Evolutionary conservation across 1,140 invertebrate species (phyloP).

Genomic region (Zaprionus nigranus): DNA sequence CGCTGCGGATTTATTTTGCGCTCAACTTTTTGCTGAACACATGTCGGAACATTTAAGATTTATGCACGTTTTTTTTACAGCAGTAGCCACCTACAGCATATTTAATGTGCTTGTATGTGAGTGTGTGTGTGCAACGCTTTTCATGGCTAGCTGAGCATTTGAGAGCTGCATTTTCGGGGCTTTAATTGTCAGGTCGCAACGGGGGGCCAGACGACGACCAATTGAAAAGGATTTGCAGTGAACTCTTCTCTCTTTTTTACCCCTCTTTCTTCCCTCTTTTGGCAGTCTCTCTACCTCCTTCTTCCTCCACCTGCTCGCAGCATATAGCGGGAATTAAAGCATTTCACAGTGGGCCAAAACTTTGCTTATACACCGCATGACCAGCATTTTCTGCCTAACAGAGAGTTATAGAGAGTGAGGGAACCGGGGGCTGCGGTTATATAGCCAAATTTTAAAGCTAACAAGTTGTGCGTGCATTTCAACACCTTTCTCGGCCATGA

Average conservation of each 20-base stretch:
- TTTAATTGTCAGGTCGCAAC: conserved; percentile 64
- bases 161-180: conserved; percentile 30
- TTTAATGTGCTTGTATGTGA: conserved; percentile 40
- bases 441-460: background rate
- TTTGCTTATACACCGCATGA: background rate
- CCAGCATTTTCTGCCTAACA: background rate
- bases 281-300: background rate
- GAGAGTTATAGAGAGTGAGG: background rate
- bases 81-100: conserved; percentile 40
- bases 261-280: background rate
- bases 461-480: conserved; percentile 4
- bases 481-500: conserved; percentile 6
- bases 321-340: conserved; percentile 46
- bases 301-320: background rate
- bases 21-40: conserved; percentile 65
- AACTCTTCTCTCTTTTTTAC: background rate
- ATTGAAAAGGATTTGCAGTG: conserved; percentile 65
- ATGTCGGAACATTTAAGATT: conserved; percentile 80
- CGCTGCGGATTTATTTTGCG: conserved; percentile 48
- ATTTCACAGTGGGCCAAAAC: conserved; percentile 16
- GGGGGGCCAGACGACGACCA: conserved; percentile 32
- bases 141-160: conserved; percentile 72
- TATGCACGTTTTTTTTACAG: conserved; percentile 54
- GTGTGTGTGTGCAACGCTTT: conserved; percentile 60
- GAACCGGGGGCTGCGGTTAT: background rate